phyloP scores from a whole-genome alignment of 2,888 invertebrate species.

The Tetragnatha montana region DNA sequence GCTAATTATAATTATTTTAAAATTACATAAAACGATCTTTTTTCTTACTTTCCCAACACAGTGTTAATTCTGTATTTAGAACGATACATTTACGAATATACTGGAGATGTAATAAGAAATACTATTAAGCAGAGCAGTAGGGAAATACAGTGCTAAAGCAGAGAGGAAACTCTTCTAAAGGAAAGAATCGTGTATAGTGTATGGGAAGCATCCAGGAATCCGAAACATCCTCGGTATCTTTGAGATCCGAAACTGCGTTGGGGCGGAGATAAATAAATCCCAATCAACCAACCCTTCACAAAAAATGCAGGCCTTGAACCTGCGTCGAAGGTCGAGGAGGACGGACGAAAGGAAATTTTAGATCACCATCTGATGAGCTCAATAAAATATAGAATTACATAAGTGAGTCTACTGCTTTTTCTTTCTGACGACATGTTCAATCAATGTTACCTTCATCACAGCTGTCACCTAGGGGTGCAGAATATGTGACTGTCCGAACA shows the following conservation, averaged over 20 bases:
- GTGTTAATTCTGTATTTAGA: no score
- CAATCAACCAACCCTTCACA: constrained; percentile 11
- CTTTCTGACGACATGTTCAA: constrained; percentile 6
- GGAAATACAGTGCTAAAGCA: not conserved
- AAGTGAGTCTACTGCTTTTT: not conserved
- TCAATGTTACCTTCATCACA: no score
- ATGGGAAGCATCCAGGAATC: not conserved
- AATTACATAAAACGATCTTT: no score
- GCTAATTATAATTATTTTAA: no score
- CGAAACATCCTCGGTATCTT: not conserved
- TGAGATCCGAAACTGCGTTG: constrained; percentile 10
- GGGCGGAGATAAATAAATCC: constrained; percentile 17
- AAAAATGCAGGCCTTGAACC: constrained; percentile 48
- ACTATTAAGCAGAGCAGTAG: no score
- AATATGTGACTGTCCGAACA: no score
- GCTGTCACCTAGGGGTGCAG: no score
- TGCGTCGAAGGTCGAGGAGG: constrained; percentile 37
- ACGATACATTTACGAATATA: not conserved
- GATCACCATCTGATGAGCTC: constrained; percentile 43
- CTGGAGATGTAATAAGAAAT: not conserved
- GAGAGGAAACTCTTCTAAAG: not conserved
- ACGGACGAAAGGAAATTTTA: constrained; percentile 14
- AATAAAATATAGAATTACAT: constrained; percentile 27
- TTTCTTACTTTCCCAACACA: no score
- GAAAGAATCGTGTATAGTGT: not conserved